Evolutionary conservation across 2,888 invertebrate species (phyloP).

Genomic region (Ephialtes manifestator): DNA sequence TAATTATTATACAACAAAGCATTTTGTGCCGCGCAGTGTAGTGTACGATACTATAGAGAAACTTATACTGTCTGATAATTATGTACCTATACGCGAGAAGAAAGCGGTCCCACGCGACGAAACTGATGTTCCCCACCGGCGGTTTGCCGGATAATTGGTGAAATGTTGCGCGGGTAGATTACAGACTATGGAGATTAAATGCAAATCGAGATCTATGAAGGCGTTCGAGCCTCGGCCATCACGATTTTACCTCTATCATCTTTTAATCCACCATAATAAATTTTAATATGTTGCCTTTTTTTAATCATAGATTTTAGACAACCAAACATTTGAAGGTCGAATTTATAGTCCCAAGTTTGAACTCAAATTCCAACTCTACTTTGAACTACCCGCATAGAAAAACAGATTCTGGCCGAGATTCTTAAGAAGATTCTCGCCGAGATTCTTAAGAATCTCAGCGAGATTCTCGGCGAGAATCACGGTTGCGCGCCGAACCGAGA

Average conservation of each 20-base stretch:
- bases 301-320: background rate
- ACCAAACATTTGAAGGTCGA: no score
- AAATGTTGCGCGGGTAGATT: constrained; percentile 65
- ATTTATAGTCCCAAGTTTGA: no score
- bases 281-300: background rate
- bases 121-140: constrained; percentile 40
- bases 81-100: constrained; percentile 47
- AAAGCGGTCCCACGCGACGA: constrained; percentile 70
- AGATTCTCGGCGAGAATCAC: no score
- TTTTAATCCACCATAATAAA: background rate
- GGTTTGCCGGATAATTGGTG: constrained; percentile 67
- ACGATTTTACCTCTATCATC: constrained; percentile 32
- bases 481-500: no score
- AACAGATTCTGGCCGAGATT: no score
- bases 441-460: no score
- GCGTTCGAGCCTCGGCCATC: constrained; percentile 37
- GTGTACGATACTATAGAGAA: constrained; percentile 3
- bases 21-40: constrained; percentile 36
- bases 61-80: constrained; percentile 34
- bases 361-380: no score
- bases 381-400: no score
- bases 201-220: constrained; percentile 59
- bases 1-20: constrained; percentile 55
- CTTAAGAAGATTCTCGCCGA: no score
- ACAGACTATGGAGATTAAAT: constrained; percentile 64